These are phyloP conservation scores for Tragelaphus oryx DNA, from an alignment of 2,797 vertebrate species.

Conservation along the genomic window DNA sequence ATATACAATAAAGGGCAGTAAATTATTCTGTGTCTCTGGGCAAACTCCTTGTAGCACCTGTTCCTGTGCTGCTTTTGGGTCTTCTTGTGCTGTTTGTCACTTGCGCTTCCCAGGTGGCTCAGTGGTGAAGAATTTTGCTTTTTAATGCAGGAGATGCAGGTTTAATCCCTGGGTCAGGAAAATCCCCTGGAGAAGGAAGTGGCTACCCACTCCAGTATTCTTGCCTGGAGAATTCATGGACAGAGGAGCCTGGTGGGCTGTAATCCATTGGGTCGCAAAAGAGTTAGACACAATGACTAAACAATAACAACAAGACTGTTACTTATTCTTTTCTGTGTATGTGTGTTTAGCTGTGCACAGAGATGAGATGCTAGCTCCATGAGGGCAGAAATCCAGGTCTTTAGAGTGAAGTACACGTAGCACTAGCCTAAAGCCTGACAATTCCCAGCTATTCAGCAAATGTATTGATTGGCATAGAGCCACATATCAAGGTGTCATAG, in stretches of 20 bases:
- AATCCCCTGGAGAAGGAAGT: neutral
- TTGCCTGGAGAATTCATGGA: neutral
- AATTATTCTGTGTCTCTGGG: neutral
- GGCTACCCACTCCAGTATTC: neutral
- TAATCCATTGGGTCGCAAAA: neutral
- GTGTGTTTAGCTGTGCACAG: neutral
- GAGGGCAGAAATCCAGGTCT: neutral
- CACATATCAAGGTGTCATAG: neutral
- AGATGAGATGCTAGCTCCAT: neutral
- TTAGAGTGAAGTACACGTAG: neutral
- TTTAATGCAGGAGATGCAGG: neutral
- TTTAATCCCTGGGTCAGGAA: neutral
- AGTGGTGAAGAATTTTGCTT: neutral
- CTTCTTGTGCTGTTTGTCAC: neutral
- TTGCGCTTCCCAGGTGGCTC: neutral
- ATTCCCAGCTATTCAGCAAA: neutral
- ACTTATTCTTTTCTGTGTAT: neutral
- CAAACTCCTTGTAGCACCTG: neutral
- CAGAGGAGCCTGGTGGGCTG: neutral
- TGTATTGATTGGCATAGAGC: neutral
- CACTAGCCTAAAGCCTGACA: neutral
- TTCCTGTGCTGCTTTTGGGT: neutral
- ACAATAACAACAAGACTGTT: neutral
- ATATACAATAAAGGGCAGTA: neutral
- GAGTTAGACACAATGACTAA: neutral